Evolutionary conservation across 2,797 vertebrate genomes (phyloP).

Genomic region (Tragelaphus eurycerus): DNA sequence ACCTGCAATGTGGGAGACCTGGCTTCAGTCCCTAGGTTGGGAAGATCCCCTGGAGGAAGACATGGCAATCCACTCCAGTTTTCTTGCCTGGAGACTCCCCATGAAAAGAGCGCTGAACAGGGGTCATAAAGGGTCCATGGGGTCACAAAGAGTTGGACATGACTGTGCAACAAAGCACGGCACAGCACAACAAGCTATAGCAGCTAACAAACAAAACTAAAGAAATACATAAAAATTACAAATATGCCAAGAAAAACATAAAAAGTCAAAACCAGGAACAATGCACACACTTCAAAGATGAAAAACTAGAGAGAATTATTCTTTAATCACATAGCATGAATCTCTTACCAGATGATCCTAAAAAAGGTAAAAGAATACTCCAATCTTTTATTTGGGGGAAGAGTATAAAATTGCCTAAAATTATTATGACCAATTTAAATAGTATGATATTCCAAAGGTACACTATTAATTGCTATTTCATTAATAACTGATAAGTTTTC

Average conservation of each 20-base stretch:
- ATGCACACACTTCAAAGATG: neutral
- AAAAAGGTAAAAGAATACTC: neutral
- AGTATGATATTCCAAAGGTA: neutral
- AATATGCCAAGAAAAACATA: neutral
- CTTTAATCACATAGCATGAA: slow-evolving; percentile 17
- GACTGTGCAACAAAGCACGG: neutral
- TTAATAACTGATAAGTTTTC: neutral
- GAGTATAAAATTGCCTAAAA: neutral
- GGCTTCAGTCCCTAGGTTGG: neutral
- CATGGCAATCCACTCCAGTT: neutral
- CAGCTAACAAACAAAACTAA: neutral
- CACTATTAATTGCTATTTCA: neutral
- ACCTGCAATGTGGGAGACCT: rapidly evolving
- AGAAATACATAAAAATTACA: slow-evolving; percentile 8
- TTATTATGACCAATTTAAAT: neutral
- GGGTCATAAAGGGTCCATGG: neutral
- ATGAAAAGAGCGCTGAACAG: neutral
- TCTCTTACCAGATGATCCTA: neutral
- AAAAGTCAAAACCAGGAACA: neutral
- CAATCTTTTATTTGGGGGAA: neutral
- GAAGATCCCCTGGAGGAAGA: neutral
- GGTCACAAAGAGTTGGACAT: neutral
- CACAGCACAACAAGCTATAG: neutral
- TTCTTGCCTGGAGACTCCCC: neutral
- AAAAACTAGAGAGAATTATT: slow-evolving; percentile 21